Evolutionary conservation across 2,113 vertebrate species (phyloP).

Genomic region (Tetrax tetrax): DNA sequence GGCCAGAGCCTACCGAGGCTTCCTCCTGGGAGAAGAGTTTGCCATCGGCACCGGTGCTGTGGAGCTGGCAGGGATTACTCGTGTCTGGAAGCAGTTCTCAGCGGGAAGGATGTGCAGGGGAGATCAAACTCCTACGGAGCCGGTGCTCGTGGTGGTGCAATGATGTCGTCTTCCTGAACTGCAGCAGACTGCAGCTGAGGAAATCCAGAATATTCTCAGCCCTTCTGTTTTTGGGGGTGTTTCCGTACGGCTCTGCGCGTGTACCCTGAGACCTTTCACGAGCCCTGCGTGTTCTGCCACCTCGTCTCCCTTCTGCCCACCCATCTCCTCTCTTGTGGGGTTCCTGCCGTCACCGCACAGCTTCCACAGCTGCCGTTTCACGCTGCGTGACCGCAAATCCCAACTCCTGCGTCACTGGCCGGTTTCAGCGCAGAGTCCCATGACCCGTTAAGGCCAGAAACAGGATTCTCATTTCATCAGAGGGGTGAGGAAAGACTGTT

Average conservation of each 20-base stretch:
- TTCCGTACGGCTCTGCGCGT: background rate
- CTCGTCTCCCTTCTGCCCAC: background rate
- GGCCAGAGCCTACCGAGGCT: background rate
- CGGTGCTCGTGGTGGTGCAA: background rate
- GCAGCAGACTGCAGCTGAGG: slow-evolving; percentile 41
- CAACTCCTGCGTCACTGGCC: background rate
- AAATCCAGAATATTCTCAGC: background rate
- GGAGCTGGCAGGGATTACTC: background rate
- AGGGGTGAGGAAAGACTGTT: background rate
- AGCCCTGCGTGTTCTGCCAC: background rate
- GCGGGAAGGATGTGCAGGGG: background rate
- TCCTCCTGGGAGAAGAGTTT: background rate
- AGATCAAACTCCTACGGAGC: background rate
- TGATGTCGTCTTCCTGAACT: slow-evolving; percentile 30
- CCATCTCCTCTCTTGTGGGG: background rate
- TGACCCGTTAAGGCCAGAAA: background rate
- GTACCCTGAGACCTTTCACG: background rate
- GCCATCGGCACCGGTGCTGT: fast-evolving
- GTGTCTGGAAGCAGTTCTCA: background rate
- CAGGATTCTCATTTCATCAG: fast-evolving
- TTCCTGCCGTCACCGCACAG: background rate
- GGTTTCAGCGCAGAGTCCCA: background rate
- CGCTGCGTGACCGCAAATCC: background rate
- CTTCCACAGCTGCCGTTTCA: background rate
- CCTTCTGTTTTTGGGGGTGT: background rate